Evolutionary conservation across 2,797 vertebrate species (phyloP).

Genomic region (Poecile montanus): DNA sequence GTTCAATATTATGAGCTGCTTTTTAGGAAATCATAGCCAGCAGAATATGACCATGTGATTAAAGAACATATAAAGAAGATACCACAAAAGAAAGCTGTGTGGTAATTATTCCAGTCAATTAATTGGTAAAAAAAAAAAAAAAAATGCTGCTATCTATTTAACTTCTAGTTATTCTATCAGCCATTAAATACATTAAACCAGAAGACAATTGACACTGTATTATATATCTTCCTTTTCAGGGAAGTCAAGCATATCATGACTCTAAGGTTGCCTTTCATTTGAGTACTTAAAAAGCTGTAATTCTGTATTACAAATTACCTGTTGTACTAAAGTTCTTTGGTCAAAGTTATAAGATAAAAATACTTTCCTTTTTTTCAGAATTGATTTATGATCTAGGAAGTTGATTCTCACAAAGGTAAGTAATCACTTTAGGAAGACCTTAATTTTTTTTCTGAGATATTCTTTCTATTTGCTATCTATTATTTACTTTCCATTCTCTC

Average conservation of each 20-base stretch:
- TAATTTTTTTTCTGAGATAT: neutral
- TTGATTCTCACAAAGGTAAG: neutral
- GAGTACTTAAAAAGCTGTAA: slow-evolving; percentile 48
- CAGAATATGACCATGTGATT: neutral
- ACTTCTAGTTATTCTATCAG: slow-evolving; percentile 56
- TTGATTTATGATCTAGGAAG: neutral
- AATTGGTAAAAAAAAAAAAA: slow-evolving; percentile 43
- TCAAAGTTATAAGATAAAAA: slow-evolving; percentile 46
- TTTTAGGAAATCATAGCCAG: slow-evolving; percentile 5
- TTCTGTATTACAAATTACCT: slow-evolving; percentile 58
- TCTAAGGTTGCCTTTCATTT: slow-evolving; percentile 53
- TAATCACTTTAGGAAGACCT: neutral
- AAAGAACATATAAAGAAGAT: slow-evolving; percentile 16
- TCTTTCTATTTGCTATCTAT: neutral
- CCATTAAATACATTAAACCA: slow-evolving; percentile 52
- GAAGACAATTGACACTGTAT: neutral
- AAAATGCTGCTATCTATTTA: slow-evolving; percentile 47
- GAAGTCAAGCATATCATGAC: slow-evolving; percentile 20
- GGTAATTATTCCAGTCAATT: slow-evolving; percentile 68
- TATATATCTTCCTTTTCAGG: slow-evolving; percentile 8
- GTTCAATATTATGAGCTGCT: slow-evolving; percentile 23
- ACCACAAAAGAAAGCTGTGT: slow-evolving; percentile 11
- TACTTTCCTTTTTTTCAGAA: neutral
- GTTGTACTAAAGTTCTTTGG: slow-evolving; percentile 46
- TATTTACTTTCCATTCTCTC: neutral